Base-by-base conservation (phyloP, 2,113 vertebrate genomes). In the Nothoprocta perdicaria region DNA sequence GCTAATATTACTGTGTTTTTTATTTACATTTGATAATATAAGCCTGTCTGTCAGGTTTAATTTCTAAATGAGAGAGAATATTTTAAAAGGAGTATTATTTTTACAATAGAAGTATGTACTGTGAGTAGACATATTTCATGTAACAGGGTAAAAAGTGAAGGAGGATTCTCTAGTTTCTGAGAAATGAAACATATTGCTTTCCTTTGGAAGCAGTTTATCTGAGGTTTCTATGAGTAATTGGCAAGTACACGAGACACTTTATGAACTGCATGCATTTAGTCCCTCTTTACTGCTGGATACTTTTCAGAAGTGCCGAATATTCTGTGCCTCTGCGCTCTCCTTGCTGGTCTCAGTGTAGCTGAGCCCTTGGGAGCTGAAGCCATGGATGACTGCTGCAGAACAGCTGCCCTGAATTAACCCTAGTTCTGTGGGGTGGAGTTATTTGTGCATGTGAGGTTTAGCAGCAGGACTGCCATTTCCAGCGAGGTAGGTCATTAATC, bases 341-440 rank as follows among this genome's bases (percentile, higher is more conserved):
- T n/a, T 62, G 26, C n/a, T 16, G 7, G 29, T 17, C 22, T 80
- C 31, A 85, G 46, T 0, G 23, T 17, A 48, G 41, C 21, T 41
- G 60, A 83, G 27, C 41, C 63, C 46, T 45, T 4, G 1, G 4
- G 35, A 23, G 6, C 55, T 76, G 46, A 85, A 63, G 18, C 21
- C 17, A 85, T 0, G 12, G 61, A 72, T 76, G 80, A 87, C 24
- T 52, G 41, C 17, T 72, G 19, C 5, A 79, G 18, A 77, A 14
- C 1, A 6, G 18, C 15, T 55, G 16, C 83, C 31, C 24, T 80
- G 85, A 89, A 90, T 89, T 53, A 81, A 75, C 40, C 92, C 93
- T 81, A 15, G 90, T 90, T 90, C 82, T 90, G 35, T 88, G 91
- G 81, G 63, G 86, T 77, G 67, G 63, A 52, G 85, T 92, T 89